phyloP scores from a whole-genome alignment of 2,113 vertebrate species.

The Dromiciops gliroides region DNA sequence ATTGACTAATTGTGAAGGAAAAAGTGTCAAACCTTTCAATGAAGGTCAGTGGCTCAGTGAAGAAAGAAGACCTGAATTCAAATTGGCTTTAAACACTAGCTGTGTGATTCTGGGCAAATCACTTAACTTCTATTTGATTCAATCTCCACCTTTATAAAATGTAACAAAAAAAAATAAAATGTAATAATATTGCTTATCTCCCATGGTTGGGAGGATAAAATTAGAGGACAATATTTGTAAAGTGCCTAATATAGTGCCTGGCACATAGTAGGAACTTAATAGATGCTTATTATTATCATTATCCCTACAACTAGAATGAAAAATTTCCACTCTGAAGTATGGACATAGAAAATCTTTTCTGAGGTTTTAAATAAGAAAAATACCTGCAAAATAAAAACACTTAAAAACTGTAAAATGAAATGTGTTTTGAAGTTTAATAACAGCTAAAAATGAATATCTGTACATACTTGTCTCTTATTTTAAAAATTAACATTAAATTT shows the following conservation, averaged over 20 bases:
- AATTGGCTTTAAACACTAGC: too few species aligned
- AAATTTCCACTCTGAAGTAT: background rate
- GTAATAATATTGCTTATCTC: too few species aligned
- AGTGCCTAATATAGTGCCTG: background rate
- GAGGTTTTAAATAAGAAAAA: background rate
- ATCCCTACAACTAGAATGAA: background rate
- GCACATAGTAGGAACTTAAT: background rate
- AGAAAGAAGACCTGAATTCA: too few species aligned
- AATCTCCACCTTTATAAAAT: too few species aligned
- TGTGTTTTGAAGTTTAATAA: background rate
- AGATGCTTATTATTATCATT: background rate
- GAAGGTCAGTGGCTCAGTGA: too few species aligned
- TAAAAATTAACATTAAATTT: slow-evolving; percentile 19
- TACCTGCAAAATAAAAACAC: background rate
- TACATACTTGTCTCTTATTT: background rate
- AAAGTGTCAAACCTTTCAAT: background rate
- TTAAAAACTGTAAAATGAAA: background rate
- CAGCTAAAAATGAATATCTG: background rate
- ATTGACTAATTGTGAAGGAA: background rate
- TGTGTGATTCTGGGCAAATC: too few species aligned
- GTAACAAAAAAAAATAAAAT: too few species aligned
- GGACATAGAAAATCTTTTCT: background rate
- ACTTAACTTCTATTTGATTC: too few species aligned
- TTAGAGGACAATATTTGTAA: too few species aligned
- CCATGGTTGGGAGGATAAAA: too few species aligned